Evolutionary conservation across 2,113 vertebrate species (phyloP).

Genomic region (Stictonetta naevosa): DNA sequence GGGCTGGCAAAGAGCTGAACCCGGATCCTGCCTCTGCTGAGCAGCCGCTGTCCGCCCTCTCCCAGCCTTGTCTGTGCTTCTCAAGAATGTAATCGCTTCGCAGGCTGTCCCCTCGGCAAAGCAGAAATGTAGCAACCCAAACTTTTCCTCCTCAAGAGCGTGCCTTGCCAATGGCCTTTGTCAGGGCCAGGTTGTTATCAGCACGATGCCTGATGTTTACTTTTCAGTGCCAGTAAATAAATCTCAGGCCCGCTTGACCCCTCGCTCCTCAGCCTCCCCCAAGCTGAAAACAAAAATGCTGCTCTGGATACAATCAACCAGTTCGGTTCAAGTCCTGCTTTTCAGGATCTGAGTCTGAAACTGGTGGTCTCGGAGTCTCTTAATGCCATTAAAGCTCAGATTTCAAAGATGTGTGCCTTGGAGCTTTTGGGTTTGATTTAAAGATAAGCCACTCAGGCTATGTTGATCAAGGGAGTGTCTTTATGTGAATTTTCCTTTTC

Average conservation of each 20-base stretch:
- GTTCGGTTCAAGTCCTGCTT: conserved; percentile 80
- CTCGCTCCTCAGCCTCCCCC: conserved; percentile 69
- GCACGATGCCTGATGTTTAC: conserved; percentile 61
- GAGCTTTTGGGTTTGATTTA: conserved; percentile 81
- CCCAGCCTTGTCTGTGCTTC: background rate
- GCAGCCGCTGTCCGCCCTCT: background rate
- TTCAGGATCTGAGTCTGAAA: conserved; percentile 64
- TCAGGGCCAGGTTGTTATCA: conserved; percentile 69
- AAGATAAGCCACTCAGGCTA: conserved; percentile 77
- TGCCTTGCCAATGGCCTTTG: conserved; percentile 66
- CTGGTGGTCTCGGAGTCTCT: conserved; percentile 59
- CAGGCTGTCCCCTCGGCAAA: background rate
- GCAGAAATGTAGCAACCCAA: conserved; percentile 34
- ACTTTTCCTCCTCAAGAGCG: conserved; percentile 64
- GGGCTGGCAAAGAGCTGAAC: background rate
- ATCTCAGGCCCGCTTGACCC: conserved; percentile 79
- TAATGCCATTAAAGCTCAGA: conserved; percentile 78
- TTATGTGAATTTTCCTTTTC: conserved; percentile 72
- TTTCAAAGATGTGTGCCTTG: conserved; percentile 85
- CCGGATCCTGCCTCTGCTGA: background rate
- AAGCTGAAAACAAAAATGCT: conserved; percentile 84
- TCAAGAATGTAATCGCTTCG: background rate
- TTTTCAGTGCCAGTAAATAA: conserved; percentile 71
- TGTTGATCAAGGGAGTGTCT: conserved; percentile 74
- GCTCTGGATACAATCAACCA: conserved; percentile 87